Percentiles rank a stretch among this genome's conserved stretches.
phyloP scores from a whole-genome alignment of 2,888 invertebrate genomes.

The Bibio marci region DNA sequence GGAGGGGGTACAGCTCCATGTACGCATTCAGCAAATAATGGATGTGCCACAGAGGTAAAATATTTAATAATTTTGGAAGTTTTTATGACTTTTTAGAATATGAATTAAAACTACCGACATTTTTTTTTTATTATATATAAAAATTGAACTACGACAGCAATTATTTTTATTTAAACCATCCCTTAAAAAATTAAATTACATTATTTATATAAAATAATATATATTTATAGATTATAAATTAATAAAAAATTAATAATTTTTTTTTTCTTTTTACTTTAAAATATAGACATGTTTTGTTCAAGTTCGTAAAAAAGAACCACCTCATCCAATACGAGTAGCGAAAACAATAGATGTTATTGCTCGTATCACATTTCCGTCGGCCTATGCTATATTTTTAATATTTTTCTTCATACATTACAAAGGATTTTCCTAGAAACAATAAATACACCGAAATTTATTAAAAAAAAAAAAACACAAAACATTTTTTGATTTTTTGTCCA shows the following conservation, averaged over 20 bases:
- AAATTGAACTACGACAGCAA: no score
- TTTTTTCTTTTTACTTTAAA: conserved; percentile 14
- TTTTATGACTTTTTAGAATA: no score
- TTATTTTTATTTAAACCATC: no score
- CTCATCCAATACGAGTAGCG: conserved; percentile 82
- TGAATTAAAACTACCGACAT: no score
- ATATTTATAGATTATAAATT: no score
- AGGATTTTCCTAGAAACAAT: conserved; percentile 39
- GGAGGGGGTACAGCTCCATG: conserved; percentile 57
- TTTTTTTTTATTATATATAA: not conserved
- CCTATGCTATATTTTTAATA: conserved; percentile 83
- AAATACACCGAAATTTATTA: not conserved
- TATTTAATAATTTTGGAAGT: no score
- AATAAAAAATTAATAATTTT: conserved; percentile 1
- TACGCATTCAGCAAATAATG: conserved; percentile 74
- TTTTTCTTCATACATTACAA: conserved; percentile 93
- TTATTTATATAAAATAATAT: no score
- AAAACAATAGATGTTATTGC: conserved; percentile 91
- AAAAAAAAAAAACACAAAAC: not conserved
- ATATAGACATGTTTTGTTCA: conserved; percentile 65
- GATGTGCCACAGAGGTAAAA: conserved; percentile 67
- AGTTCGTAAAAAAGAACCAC: conserved; percentile 81
- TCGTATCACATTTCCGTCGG: conserved; percentile 82
- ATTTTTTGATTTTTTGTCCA: not conserved
- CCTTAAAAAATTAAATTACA: no score